phyloP scores from a whole-genome alignment of 2,888 invertebrate genomes.

The Trisateles emortualis region DNA sequence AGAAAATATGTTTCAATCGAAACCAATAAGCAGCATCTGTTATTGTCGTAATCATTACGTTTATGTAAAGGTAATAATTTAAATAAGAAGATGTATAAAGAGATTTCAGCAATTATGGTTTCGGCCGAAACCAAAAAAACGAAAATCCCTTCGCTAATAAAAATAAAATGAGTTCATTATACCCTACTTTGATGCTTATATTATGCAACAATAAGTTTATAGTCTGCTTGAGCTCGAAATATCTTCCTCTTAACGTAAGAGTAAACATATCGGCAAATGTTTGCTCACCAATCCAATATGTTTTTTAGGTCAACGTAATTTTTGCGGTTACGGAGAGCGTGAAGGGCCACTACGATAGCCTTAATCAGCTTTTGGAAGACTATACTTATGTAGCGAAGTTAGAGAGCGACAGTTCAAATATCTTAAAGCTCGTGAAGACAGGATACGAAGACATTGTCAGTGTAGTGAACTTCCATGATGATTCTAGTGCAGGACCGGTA shows the following conservation, averaged over 20 bases:
- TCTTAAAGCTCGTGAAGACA: constrained; percentile 92
- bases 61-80: too few species aligned
- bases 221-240: not conserved
- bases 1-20: too few species aligned
- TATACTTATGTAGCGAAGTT: constrained; percentile 93
- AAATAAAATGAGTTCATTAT: too few species aligned
- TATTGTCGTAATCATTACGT: too few species aligned
- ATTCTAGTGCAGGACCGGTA: constrained; percentile 88
- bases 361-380: constrained; percentile 90
- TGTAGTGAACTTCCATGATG: constrained; percentile 86
- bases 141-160: too few species aligned
- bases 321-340: constrained; percentile 93
- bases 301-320: constrained; percentile 91
- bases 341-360: constrained; percentile 89
- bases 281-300: constrained; percentile 7
- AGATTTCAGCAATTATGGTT: too few species aligned
- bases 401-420: constrained; percentile 94
- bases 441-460: constrained; percentile 93
- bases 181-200: too few species aligned
- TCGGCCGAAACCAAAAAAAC: too few species aligned
- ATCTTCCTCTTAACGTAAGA: constrained; percentile 16
- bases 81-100: too few species aligned
- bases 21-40: too few species aligned
- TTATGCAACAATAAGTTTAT: too few species aligned
- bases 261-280: constrained; percentile 9